These are phyloP conservation scores for Drosophila picticornis DNA, from an alignment of 2,888 invertebrate genomes.

Conservation along the genomic window DNA sequence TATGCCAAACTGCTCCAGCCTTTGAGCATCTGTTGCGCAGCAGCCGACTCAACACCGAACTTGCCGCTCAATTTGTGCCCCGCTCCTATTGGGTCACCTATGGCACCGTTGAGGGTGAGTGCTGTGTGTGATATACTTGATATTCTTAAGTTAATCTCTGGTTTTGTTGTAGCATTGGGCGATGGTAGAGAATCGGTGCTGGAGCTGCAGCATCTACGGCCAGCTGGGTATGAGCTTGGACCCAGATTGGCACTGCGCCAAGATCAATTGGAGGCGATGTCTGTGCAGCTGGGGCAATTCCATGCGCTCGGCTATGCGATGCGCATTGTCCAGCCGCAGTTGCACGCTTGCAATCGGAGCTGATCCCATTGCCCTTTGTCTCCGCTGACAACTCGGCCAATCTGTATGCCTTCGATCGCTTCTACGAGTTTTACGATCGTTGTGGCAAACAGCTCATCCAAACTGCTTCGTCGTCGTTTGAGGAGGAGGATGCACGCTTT, in stretches of 20 bases:
- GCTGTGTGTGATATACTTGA: not conserved
- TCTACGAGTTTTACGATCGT: conserved; percentile 81
- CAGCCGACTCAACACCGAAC: conserved; percentile 52
- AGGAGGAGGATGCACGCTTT: conserved; percentile 18
- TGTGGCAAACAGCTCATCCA: conserved; percentile 38
- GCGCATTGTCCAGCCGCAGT: conserved; percentile 67
- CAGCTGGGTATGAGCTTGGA: conserved; percentile 79
- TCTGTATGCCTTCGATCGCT: conserved; percentile 82
- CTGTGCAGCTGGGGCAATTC: conserved; percentile 74
- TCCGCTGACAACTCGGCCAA: conserved; percentile 57
- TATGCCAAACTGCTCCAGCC: conserved; percentile 81
- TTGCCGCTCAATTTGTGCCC: conserved; percentile 74
- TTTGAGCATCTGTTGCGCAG: conserved; percentile 72
- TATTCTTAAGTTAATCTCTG: not conserved
- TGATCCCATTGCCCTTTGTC: conserved; percentile 76
- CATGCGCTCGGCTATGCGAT: conserved; percentile 83
- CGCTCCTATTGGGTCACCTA: conserved; percentile 75
- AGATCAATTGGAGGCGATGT: conserved; percentile 80
- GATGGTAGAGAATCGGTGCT: conserved; percentile 73
- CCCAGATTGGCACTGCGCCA: conserved; percentile 77
- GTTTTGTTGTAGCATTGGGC: conserved; percentile 61
- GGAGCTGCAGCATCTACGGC: conserved; percentile 81
- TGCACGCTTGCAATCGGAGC: conserved; percentile 68
- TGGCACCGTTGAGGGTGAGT: conserved; percentile 77
- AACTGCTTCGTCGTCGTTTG: not conserved